Conservation (phyloP, 2,113 vertebrate species). For the Callipepla californica region DNA sequence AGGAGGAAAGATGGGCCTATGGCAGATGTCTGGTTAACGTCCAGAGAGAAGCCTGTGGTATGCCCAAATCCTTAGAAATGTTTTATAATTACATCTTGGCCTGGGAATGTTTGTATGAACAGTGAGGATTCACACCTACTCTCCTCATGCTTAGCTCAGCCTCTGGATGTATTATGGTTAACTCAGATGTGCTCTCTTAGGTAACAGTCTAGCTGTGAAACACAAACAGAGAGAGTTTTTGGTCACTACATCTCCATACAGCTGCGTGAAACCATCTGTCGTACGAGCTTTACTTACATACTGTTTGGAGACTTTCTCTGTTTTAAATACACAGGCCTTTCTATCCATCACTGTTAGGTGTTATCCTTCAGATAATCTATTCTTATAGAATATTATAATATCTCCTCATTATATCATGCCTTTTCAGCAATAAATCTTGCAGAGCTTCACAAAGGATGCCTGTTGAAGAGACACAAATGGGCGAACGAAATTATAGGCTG, state of each 20-base stretch:
- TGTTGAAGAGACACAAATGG: constrained; percentile 22
- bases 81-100: neutral
- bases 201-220: neutral
- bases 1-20: neutral
- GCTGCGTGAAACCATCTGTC: neutral
- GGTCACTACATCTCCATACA: neutral
- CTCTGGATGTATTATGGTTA: neutral
- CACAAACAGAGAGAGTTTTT: neutral
- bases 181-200: neutral
- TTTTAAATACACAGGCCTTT: neutral
- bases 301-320: neutral
- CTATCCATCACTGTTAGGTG: neutral
- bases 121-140: neutral
- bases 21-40: neutral
- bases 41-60: neutral
- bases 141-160: neutral
- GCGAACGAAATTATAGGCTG: constrained; percentile 20
- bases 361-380: neutral
- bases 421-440: neutral
- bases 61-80: neutral
- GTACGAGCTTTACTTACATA: neutral
- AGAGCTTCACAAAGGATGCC: neutral
- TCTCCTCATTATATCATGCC: neutral
- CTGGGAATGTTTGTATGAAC: neutral
- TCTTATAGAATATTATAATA: neutral